These are phyloP conservation scores for Callimorpha dominula DNA, from an alignment of 2,888 invertebrate genomes.

Conservation along the genomic window DNA sequence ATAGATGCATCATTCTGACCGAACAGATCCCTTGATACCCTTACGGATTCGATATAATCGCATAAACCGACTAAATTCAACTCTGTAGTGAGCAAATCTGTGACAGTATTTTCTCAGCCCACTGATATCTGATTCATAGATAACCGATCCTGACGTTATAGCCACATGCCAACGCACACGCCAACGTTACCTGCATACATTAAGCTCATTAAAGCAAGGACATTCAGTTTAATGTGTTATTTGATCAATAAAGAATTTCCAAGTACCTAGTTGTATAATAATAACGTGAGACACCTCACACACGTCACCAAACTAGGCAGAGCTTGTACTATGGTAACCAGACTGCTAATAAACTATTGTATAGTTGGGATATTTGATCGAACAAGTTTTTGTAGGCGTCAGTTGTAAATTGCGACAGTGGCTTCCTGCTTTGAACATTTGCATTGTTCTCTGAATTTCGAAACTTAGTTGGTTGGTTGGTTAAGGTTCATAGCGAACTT, in stretches of 20 bases:
- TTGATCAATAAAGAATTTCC: conserved; percentile 28
- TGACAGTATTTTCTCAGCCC: neutral
- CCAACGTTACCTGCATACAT: conserved; percentile 42
- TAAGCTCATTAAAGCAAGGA: conserved; percentile 39
- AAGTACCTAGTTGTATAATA: conserved; percentile 23
- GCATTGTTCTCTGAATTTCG: too few species aligned
- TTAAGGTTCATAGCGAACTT: too few species aligned
- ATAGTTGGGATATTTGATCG: neutral
- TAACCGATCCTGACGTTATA: neutral
- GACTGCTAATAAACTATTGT: too few species aligned
- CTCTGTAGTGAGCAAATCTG: neutral
- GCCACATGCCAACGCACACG: conserved; percentile 28
- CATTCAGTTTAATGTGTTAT: conserved; percentile 29
- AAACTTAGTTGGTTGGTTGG: too few species aligned
- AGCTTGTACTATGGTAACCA: too few species aligned
- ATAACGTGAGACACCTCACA: too few species aligned
- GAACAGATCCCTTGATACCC: too few species aligned
- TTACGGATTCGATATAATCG: neutral
- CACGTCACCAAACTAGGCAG: too few species aligned
- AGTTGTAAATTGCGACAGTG: neutral
- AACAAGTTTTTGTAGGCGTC: conserved; percentile 2
- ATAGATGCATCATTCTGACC: too few species aligned
- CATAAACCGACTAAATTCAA: neutral
- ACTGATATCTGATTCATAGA: neutral
- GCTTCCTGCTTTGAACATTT: neutral